Percentiles rank a stretch among this genome's conserved stretches.
Conservation (phyloP, 2,888 invertebrate genomes). For the Cosmopolites sordidus region DNA sequence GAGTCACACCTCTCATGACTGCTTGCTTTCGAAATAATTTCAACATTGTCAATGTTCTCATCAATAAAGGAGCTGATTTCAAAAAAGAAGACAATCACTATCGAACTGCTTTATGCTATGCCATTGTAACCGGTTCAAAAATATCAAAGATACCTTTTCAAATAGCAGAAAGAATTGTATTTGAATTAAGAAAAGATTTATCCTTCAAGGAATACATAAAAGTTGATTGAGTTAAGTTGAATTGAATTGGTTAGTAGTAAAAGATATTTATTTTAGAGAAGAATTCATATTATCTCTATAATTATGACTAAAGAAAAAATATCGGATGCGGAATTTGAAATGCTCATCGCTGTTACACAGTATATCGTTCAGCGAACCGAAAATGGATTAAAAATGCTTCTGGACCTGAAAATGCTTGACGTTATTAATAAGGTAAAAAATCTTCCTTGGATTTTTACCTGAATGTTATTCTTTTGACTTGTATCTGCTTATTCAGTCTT, state of each 20-base stretch:
- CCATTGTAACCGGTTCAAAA: slow-evolving; percentile 43
- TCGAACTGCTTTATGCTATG: slow-evolving; percentile 45
- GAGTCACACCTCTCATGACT: slow-evolving; percentile 46
- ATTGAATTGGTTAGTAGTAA: background rate
- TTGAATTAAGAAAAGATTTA: slow-evolving; percentile 33
- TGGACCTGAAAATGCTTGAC: slow-evolving; percentile 38
- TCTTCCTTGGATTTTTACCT: too few species aligned
- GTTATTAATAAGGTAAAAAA: slow-evolving; percentile 32
- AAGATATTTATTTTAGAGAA: slow-evolving; percentile 33
- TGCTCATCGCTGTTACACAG: slow-evolving; percentile 39
- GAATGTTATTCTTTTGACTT: too few species aligned
- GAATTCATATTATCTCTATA: slow-evolving; percentile 35
- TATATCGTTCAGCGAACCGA: slow-evolving; percentile 40
- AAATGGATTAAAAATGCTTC: slow-evolving; percentile 38
- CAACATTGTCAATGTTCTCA: slow-evolving; percentile 37
- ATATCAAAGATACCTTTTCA: slow-evolving; percentile 34
- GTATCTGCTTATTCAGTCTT: too few species aligned
- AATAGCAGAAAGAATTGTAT: slow-evolving; percentile 37
- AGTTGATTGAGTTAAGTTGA: slow-evolving; percentile 29
- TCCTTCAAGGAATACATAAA: slow-evolving; percentile 39
- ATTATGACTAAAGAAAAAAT: slow-evolving; percentile 18
- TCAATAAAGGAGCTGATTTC: slow-evolving; percentile 39
- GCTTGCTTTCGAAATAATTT: slow-evolving; percentile 44
- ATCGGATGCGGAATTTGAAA: slow-evolving; percentile 32
- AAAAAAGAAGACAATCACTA: slow-evolving; percentile 42